These are phyloP conservation scores for Drosophila fulvimacula DNA, from an alignment of 2,888 invertebrate species.

Conservation along the genomic window DNA sequence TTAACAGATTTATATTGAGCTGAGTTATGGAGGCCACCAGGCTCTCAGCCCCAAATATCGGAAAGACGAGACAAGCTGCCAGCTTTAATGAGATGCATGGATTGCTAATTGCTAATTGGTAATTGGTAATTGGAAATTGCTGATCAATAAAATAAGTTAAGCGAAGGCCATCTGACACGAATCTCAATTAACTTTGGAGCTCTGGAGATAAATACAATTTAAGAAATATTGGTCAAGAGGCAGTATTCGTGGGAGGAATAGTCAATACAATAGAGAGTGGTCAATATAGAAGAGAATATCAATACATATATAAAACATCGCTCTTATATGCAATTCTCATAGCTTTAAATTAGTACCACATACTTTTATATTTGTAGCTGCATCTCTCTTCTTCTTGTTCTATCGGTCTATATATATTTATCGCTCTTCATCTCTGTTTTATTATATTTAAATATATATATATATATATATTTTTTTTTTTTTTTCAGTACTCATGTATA, in stretches of 20 bases:
- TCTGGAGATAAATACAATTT: not conserved
- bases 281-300: no score
- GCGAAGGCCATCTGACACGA: not conserved
- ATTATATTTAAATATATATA: no score
- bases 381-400: not conserved
- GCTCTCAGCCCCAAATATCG: slow-evolving; percentile 8
- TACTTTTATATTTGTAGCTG: not conserved
- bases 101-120: slow-evolving; percentile 20
- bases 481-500: no score
- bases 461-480: no score
- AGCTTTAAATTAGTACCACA: not conserved
- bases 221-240: not conserved
- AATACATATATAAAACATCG: no score
- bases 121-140: slow-evolving; percentile 10
- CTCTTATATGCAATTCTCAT: not conserved
- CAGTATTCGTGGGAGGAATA: not conserved
- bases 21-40: slow-evolving; percentile 67
- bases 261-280: no score
- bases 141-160: slow-evolving; percentile 43
- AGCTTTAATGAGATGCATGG: slow-evolving; percentile 51
- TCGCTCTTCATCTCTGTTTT: no score
- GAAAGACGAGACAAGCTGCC: slow-evolving; percentile 27
- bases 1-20: slow-evolving; percentile 77
- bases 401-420: no score
- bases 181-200: not conserved